A percentile compares a stretch with the other conserved stretches of the same genome.
These are phyloP conservation scores for Cephonodes hylas DNA, from an alignment of 2,888 invertebrate genomes.

Conservation along the genomic window DNA sequence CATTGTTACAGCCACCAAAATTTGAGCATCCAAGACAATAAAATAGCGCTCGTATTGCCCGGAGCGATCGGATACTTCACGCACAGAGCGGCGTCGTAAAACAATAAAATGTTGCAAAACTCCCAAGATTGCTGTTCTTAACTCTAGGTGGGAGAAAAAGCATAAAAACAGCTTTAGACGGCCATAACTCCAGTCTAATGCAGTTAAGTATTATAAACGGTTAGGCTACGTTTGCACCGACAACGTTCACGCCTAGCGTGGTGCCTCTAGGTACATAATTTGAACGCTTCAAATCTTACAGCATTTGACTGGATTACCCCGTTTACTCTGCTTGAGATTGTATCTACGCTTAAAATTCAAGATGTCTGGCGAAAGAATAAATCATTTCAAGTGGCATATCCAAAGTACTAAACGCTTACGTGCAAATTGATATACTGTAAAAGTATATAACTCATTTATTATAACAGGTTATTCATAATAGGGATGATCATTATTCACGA, in stretches of 20 bases:
- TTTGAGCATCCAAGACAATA: conserved; percentile 59
- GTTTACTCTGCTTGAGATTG: too few species aligned
- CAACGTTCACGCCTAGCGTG: neutral
- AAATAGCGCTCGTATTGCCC: conserved; percentile 62
- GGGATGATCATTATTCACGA: too few species aligned
- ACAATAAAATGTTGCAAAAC: conserved; percentile 61
- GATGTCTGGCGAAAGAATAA: too few species aligned
- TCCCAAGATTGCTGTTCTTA: conserved; percentile 50
- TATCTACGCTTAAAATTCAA: too few species aligned
- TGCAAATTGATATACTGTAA: too few species aligned
- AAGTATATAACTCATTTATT: too few species aligned
- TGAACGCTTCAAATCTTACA: too few species aligned
- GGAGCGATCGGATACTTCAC: conserved; percentile 52
- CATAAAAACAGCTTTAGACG: conserved; percentile 36
- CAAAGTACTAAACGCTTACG: too few species aligned
- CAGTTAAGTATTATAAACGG: conserved; percentile 32
- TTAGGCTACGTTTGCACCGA: conserved; percentile 9
- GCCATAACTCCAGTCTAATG: conserved; percentile 33
- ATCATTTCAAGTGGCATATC: too few species aligned
- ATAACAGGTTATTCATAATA: too few species aligned
- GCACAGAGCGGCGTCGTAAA: conserved; percentile 51
- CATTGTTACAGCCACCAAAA: conserved; percentile 55
- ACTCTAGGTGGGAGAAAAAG: conserved; percentile 30
- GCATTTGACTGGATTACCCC: too few species aligned
- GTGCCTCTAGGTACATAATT: too few species aligned